Evolutionary conservation across 2,797 vertebrate species (phyloP).

Genomic region (Acomys russatus): DNA sequence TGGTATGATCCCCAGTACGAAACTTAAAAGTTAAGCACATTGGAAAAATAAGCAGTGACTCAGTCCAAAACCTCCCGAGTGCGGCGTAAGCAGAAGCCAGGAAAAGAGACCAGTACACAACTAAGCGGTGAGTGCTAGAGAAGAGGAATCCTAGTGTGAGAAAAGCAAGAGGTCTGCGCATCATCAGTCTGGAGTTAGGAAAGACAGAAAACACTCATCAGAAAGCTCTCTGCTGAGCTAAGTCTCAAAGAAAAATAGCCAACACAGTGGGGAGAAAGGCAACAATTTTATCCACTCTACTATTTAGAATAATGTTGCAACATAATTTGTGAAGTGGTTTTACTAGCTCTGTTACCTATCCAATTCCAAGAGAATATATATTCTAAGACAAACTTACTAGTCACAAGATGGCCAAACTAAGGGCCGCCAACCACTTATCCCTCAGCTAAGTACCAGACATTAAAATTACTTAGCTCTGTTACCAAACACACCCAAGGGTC

Average conservation of each 20-base stretch:
- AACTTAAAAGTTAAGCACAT: neutral
- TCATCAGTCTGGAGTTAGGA: neutral
- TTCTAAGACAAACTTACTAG: constrained; percentile 48
- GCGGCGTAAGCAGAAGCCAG: constrained; percentile 27
- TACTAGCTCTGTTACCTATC: neutral
- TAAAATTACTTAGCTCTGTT: constrained; percentile 64
- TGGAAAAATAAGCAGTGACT: constrained; percentile 18
- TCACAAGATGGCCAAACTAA: constrained; percentile 41
- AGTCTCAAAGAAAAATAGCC: constrained; percentile 37
- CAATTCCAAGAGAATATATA: neutral
- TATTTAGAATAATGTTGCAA: constrained; percentile 16
- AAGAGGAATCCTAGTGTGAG: neutral
- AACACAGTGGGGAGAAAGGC: constrained; percentile 34
- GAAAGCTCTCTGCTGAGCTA: neutral
- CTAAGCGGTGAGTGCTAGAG: neutral
- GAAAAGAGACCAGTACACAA: constrained; percentile 8
- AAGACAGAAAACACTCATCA: neutral
- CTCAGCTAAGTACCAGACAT: constrained; percentile 46
- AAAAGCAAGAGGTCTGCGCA: neutral
- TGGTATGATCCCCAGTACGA: neutral
- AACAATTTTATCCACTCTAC: constrained; percentile 57
- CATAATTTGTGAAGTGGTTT: constrained; percentile 62
- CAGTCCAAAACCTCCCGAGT: constrained; percentile 34
- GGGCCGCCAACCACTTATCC: constrained; percentile 1
- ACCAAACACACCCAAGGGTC: constrained; percentile 44